Evolutionary conservation across 1,140 invertebrate genomes (phyloP).

Genomic region (Drosophila saltans): DNA sequence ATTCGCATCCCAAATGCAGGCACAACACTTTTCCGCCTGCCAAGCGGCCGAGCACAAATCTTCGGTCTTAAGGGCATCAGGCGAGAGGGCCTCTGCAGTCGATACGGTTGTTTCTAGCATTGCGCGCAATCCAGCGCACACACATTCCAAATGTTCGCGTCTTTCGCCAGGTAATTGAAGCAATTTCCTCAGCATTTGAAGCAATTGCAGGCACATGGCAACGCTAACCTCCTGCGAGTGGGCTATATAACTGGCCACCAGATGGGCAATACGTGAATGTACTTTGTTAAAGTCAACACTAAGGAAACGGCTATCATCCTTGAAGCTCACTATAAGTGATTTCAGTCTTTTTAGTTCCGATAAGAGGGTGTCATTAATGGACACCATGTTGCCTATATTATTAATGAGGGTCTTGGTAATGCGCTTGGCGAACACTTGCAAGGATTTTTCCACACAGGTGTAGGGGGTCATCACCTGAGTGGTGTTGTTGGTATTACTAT

Average conservation of each 20-base stretch:
- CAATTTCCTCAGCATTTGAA: constrained; percentile 54
- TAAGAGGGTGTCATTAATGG: constrained; percentile 84
- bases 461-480: constrained; percentile 83
- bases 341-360: constrained; percentile 87
- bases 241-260: constrained; percentile 85
- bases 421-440: constrained; percentile 87
- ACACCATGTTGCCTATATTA: constrained; percentile 77
- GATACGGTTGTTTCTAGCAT: constrained; percentile 46
- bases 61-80: constrained; percentile 83
- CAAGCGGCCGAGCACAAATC: constrained; percentile 85
- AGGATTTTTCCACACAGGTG: constrained; percentile 87
- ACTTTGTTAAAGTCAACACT: constrained; percentile 86
- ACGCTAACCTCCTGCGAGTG: constrained; percentile 62
- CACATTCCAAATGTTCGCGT: constrained; percentile 68
- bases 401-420: constrained; percentile 84
- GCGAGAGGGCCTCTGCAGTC: constrained; percentile 33
- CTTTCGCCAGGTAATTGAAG: constrained; percentile 44
- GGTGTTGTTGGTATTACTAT: neutral
- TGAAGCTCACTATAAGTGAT: constrained; percentile 87
- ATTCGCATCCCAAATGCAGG: constrained; percentile 83
- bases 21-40: constrained; percentile 82
- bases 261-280: constrained; percentile 86
- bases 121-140: constrained; percentile 55
- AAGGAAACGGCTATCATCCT: constrained; percentile 86
- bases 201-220: constrained; percentile 46